Conservation (phyloP, 2,113 vertebrate genomes). For the Prinia subflava region DNA sequence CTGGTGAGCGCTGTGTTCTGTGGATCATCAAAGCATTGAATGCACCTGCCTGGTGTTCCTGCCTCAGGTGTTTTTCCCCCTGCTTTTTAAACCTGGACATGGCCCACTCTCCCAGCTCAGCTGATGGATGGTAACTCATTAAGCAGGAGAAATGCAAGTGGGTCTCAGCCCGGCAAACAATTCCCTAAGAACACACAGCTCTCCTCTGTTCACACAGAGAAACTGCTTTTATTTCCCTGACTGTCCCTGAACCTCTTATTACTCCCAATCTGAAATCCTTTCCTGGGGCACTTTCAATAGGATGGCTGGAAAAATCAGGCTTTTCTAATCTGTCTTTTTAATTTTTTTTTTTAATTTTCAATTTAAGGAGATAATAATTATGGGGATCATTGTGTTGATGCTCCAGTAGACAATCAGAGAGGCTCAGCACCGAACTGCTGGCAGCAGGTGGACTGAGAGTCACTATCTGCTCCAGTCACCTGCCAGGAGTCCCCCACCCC, state of each 20-base stretch:
- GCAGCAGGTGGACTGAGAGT: slow-evolving; percentile 50
- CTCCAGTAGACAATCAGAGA: slow-evolving; percentile 67
- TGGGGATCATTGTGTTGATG: slow-evolving; percentile 65
- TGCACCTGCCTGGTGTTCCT: background rate
- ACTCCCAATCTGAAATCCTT: background rate
- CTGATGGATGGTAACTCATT: background rate
- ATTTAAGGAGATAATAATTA: slow-evolving; percentile 67
- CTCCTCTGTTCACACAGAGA: background rate
- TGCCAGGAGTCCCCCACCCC: slow-evolving; percentile 22
- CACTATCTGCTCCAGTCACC: background rate
- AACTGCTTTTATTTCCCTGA: background rate
- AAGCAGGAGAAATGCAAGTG: background rate
- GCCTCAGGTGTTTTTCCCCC: background rate
- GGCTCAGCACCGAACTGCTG: slow-evolving; percentile 51
- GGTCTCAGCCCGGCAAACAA: background rate
- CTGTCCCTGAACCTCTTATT: background rate
- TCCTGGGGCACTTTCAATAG: background rate
- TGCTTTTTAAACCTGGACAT: background rate
- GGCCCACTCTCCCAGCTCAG: background rate
- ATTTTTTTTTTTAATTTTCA: background rate
- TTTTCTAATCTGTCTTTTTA: background rate
- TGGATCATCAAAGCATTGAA: background rate
- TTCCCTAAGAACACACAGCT: background rate
- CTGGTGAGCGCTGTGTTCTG: background rate
- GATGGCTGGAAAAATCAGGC: slow-evolving; percentile 29